Conservation (phyloP, 2,113 vertebrate species). For the Anarrhichthys ocellatus region DNA sequence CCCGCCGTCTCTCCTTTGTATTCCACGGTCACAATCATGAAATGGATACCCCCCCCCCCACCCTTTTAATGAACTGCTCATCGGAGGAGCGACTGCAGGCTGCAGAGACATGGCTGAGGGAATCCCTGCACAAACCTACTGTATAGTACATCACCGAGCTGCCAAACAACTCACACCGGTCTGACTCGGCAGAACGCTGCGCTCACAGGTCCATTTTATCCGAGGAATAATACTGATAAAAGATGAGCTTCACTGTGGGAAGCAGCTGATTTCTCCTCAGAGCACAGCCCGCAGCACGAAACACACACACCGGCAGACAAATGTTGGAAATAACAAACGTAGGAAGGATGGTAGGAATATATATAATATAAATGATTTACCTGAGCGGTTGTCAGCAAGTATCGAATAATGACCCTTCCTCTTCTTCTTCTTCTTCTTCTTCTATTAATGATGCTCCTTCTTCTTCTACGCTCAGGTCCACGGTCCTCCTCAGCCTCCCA, state of each 20-base stretch:
- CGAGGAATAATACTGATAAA: background rate
- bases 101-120: conserved; percentile 65
- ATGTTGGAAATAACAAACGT: background rate
- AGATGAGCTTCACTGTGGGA: background rate
- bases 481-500: conserved; percentile 63
- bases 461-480: conserved; percentile 60
- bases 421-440: conserved; percentile 22
- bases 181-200: conserved; percentile 26
- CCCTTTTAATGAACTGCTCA: background rate
- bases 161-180: background rate
- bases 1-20: background rate
- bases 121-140: conserved; percentile 54
- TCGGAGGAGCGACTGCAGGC: conserved; percentile 40
- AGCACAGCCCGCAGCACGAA: conserved; percentile 22
- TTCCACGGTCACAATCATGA: conserved; percentile 14
- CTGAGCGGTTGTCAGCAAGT: conserved; percentile 57
- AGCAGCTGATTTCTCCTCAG: background rate
- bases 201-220: background rate
- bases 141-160: background rate
- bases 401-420: conserved; percentile 27
- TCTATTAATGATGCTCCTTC: conserved; percentile 29
- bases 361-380: conserved; percentile 40
- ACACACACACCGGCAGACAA: conserved; percentile 15
- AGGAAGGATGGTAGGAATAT: background rate
- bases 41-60: conserved; percentile 21